A percentile compares a stretch with the other conserved stretches of the same genome.
Evolutionary conservation across 2,113 vertebrate species (phyloP).

Genomic region (Rhodinocichla rosea): DNA sequence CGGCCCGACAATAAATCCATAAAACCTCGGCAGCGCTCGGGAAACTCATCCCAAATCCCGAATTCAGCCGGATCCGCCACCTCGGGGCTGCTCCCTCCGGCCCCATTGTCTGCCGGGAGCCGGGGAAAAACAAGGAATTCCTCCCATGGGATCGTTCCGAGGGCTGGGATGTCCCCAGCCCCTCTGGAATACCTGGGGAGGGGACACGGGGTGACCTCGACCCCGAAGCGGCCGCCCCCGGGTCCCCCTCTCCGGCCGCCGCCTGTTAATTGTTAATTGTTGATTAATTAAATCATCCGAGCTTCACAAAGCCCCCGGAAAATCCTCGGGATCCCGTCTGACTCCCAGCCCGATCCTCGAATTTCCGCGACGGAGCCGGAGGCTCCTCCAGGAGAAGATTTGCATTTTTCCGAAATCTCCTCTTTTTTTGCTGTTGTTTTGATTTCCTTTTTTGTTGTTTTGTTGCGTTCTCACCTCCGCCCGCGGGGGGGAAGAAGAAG

Average conservation of each 20-base stretch:
- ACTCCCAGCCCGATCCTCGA: background rate
- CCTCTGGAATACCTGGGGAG: background rate
- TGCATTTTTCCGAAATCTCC: background rate
- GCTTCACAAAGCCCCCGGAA: background rate
- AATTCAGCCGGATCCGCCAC: background rate
- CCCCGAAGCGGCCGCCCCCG: background rate
- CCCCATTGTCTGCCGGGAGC: background rate
- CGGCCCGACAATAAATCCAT: background rate
- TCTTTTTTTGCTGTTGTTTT: background rate
- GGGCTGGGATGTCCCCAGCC: background rate
- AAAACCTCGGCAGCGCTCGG: background rate
- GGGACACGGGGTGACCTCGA: background rate
- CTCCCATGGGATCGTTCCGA: background rate
- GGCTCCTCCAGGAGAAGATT: background rate
- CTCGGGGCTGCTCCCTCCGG: background rate
- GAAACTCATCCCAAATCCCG: background rate
- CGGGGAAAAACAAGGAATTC: background rate
- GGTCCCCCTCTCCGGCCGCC: background rate
- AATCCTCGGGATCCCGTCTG: background rate
- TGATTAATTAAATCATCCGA: background rate
- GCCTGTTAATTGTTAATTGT: background rate
- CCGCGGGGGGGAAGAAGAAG: background rate
- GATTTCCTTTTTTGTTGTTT: background rate
- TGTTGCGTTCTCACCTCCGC: background rate
- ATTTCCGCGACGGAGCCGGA: too few species aligned